These are phyloP conservation scores for Lytechinus variegatus DNA, from an alignment of 35 echinoderm and acorn worm species.

Conservation along the genomic window DNA sequence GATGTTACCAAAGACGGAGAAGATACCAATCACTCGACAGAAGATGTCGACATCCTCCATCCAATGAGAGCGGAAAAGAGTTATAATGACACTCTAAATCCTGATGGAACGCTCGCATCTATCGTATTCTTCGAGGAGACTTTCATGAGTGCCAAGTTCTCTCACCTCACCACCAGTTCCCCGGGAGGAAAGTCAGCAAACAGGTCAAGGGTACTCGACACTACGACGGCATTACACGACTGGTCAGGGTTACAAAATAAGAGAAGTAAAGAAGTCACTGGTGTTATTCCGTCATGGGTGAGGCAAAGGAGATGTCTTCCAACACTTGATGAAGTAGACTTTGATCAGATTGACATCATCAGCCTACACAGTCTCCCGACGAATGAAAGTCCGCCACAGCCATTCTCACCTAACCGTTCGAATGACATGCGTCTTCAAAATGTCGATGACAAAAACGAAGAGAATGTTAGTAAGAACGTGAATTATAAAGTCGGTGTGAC, in stretches of 20 bases:
- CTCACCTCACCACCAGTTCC: not conserved
- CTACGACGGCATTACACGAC: not conserved
- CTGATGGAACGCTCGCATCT: constrained; percentile 37
- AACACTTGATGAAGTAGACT: constrained; percentile 60
- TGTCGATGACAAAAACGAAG: not conserved
- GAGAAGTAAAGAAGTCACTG: not conserved
- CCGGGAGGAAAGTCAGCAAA: not conserved
- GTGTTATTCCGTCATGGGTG: constrained; percentile 47
- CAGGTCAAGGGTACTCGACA: not conserved
- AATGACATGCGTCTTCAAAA: not conserved
- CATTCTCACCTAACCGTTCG: not conserved
- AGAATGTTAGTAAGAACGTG: not conserved
- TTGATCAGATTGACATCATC: constrained; percentile 67
- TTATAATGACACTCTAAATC: constrained; percentile 34
- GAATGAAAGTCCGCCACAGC: not conserved
- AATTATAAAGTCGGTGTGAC: not conserved
- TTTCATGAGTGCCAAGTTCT: constrained; percentile 34
- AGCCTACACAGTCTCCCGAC: constrained; percentile 52
- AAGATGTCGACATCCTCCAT: not conserved
- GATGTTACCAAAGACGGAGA: not conserved
- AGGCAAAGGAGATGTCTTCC: constrained; percentile 57
- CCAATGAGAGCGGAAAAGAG: not conserved
- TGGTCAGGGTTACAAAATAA: not conserved
- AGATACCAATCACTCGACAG: not conserved
- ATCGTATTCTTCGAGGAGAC: constrained; percentile 65